A percentile compares a stretch with the other conserved stretches of the same genome.
Conservation (phyloP, 2,888 invertebrate genomes). For the Nemotelus nigrinus region DNA sequence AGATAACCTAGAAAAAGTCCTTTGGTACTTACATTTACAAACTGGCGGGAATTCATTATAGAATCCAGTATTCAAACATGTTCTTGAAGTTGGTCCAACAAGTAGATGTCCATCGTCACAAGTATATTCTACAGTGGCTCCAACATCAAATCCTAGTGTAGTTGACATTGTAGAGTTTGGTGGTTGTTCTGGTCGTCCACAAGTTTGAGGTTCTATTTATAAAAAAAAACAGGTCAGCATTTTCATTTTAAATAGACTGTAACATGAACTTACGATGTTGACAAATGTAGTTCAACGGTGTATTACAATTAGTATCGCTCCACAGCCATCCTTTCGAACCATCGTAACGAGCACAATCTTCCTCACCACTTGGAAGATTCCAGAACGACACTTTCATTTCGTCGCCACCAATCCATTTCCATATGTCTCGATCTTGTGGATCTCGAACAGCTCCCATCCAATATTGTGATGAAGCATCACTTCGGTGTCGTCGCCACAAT, state of each 20-base stretch:
- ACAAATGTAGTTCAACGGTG: constrained; percentile 88
- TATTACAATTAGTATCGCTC: constrained; percentile 90
- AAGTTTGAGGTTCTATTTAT: constrained; percentile 82
- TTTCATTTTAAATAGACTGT: background rate
- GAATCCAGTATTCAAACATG: constrained; percentile 90
- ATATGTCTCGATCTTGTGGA: constrained; percentile 77
- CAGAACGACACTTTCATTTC: constrained; percentile 92
- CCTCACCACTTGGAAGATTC: constrained; percentile 85
- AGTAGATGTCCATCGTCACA: constrained; percentile 88
- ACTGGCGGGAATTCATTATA: constrained; percentile 94
- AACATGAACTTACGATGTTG: constrained; percentile 82
- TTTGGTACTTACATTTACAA: constrained; percentile 92
- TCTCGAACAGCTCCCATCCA: constrained; percentile 96
- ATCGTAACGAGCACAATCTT: constrained; percentile 89
- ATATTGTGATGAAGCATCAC: constrained; percentile 90
- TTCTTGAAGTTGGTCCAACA: constrained; percentile 84
- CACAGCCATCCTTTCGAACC: constrained; percentile 95
- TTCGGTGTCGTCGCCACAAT: constrained; percentile 89
- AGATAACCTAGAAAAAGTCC: too few relatives aligned
- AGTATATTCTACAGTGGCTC: constrained; percentile 82
- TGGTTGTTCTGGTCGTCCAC: constrained; percentile 91
- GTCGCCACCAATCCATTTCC: constrained; percentile 91
- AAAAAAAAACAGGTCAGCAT: constrained; percentile 29
- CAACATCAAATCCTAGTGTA: constrained; percentile 79
- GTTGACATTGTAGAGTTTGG: constrained; percentile 90